phyloP scores from a whole-genome alignment of 2,797 vertebrate species.

The Pterois miles region DNA sequence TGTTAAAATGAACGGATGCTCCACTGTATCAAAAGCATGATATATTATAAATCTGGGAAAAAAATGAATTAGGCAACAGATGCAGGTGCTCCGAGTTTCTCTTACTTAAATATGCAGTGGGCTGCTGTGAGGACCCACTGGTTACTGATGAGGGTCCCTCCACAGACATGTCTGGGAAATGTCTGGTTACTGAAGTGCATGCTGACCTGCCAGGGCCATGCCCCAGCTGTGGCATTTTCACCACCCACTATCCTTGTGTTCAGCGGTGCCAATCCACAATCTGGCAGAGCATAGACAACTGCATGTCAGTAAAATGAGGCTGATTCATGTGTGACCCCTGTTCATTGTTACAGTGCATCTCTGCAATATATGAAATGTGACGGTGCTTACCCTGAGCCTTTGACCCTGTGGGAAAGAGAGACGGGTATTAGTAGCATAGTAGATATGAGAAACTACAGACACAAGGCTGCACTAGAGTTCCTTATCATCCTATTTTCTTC shows the following conservation, averaged over 20 bases:
- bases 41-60: neutral
- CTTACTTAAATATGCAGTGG: constrained; percentile 69
- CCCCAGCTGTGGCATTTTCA: constrained; percentile 36
- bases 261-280: constrained; percentile 69
- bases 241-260: constrained; percentile 73
- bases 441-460: neutral
- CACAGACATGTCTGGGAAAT: constrained; percentile 51
- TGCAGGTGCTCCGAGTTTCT: neutral
- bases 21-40: neutral
- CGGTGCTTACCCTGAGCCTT: constrained; percentile 57
- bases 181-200: accelerated
- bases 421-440: neutral
- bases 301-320: neutral
- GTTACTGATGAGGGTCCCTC: constrained; percentile 73
- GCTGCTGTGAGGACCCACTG: constrained; percentile 78
- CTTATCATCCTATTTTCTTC: neutral
- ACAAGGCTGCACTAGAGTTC: constrained; percentile 10
- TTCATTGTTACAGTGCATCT: neutral
- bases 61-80: neutral
- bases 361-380: neutral
- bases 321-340: neutral
- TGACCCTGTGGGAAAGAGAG: constrained; percentile 46
- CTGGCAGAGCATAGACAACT: constrained; percentile 41
- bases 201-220: constrained; percentile 81
- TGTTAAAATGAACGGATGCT: neutral